Percentiles rank a stretch among this genome's conserved stretches.
phyloP scores from a whole-genome alignment of 1,140 invertebrate genomes.

The Drosophila quadrilineata region DNA sequence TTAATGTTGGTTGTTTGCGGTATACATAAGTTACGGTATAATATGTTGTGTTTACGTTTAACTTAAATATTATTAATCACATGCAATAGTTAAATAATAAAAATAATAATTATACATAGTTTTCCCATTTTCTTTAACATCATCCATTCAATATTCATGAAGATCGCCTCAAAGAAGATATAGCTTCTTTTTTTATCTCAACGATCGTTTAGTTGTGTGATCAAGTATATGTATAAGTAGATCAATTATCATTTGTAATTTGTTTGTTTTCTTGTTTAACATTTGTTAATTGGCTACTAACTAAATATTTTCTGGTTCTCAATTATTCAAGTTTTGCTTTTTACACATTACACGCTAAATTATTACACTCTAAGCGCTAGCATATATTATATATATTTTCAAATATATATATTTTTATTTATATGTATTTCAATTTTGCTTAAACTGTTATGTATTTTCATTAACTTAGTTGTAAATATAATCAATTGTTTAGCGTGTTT shows the following conservation, averaged over 20 bases:
- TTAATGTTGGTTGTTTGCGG: slow-evolving; percentile 33
- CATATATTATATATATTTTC: slow-evolving; percentile 47
- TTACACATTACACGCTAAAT: slow-evolving; percentile 72
- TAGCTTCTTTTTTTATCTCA: not conserved
- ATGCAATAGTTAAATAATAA: slow-evolving; percentile 80
- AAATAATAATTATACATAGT: slow-evolving; percentile 78
- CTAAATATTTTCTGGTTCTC: slow-evolving; percentile 63
- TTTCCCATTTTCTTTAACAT: too few species aligned
- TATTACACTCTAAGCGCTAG: slow-evolving; percentile 70
- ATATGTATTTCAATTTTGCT: slow-evolving; percentile 26
- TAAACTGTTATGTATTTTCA: slow-evolving; percentile 32
- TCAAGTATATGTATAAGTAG: slow-evolving; percentile 35
- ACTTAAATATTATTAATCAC: slow-evolving; percentile 80
- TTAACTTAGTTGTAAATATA: slow-evolving; percentile 43
- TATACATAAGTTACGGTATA: slow-evolving; percentile 78
- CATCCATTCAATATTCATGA: slow-evolving; percentile 31
- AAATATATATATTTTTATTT: slow-evolving; percentile 37
- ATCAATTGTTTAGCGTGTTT: slow-evolving; percentile 59
- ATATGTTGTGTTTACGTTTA: slow-evolving; percentile 76
- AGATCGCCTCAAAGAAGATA: not conserved
- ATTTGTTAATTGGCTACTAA: slow-evolving; percentile 76
- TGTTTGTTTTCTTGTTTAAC: slow-evolving; percentile 14
- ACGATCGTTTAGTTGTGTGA: slow-evolving; percentile 21
- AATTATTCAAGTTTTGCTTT: slow-evolving; percentile 58
- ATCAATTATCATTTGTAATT: slow-evolving; percentile 16